Conservation (phyloP, 2,113 vertebrate genomes). For the Centropristis striata region DNA sequence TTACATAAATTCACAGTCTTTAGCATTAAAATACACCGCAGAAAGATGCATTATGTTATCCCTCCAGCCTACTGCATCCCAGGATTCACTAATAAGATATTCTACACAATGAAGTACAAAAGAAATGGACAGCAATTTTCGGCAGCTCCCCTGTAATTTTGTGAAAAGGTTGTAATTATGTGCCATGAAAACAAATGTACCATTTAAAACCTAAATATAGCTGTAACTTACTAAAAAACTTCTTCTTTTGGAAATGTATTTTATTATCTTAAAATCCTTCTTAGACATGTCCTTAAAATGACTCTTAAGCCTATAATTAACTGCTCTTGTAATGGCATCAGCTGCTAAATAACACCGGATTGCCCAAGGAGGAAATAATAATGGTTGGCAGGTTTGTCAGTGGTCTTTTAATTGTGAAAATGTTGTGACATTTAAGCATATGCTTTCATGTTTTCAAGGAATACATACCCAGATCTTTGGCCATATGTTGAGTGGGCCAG, state of each 20-base stretch:
- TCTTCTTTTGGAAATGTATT: background rate
- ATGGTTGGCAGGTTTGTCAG: background rate
- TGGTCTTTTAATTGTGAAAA: slow-evolving; percentile 15
- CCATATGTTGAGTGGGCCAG: background rate
- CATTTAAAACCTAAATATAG: background rate
- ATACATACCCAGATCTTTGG: background rate
- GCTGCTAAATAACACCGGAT: slow-evolving; percentile 20
- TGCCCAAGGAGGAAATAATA: background rate
- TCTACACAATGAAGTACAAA: background rate
- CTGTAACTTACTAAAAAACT: background rate
- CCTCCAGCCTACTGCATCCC: background rate
- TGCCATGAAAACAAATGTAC: background rate
- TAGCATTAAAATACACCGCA: background rate
- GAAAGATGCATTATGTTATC: background rate
- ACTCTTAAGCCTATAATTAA: slow-evolving; percentile 15
- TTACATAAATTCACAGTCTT: too few relatives aligned
- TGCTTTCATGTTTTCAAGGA: slow-evolving; percentile 6
- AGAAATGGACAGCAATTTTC: background rate
- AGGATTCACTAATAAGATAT: background rate
- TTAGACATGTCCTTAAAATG: background rate
- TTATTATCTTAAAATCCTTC: slow-evolving; percentile 9
- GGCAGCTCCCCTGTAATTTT: background rate
- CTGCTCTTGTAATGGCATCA: background rate
- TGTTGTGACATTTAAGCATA: slow-evolving; percentile 13
- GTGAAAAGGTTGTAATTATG: slow-evolving; percentile 13